phyloP scores from a whole-genome alignment of 2,888 invertebrate genomes.

The Drosophila recens region DNA sequence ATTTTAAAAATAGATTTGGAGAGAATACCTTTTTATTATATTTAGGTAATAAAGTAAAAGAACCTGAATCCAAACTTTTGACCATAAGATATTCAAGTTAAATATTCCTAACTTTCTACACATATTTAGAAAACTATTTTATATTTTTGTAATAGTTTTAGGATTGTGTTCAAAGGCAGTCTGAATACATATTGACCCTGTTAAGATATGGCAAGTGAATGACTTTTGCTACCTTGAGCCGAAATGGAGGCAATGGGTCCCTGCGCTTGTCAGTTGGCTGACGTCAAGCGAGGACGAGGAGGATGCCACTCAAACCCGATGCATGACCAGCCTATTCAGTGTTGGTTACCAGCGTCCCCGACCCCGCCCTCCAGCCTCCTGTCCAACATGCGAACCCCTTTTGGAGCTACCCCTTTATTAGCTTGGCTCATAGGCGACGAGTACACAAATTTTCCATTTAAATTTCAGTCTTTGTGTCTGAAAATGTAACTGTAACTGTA shows the following conservation, averaged over 20 bases:
- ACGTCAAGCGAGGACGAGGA: constrained; percentile 22
- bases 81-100: neutral
- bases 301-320: constrained; percentile 26
- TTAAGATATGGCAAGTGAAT: constrained; percentile 16
- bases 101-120: neutral
- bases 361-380: neutral
- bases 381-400: constrained; percentile 24
- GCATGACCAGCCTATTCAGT: constrained; percentile 60
- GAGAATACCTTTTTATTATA: no score
- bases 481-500: constrained; percentile 16
- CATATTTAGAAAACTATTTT: neutral
- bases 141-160: neutral
- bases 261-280: constrained; percentile 40
- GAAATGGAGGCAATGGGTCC: constrained; percentile 4
- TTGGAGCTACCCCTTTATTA: constrained; percentile 51
- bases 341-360: constrained; percentile 13
- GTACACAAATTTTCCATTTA: constrained; percentile 69
- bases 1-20: no score
- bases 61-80: no score
- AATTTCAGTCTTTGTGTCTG: constrained; percentile 45
- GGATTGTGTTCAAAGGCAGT: neutral
- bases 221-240: constrained; percentile 33
- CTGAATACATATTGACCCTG: constrained; percentile 2
- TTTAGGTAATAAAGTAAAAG: no score
- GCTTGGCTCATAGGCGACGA: constrained; percentile 33